Evolutionary conservation across 2,888 invertebrate genomes (phyloP), one percentile per base, ranked within the genome.

Genomic region (Clivina fossor): DNA sequence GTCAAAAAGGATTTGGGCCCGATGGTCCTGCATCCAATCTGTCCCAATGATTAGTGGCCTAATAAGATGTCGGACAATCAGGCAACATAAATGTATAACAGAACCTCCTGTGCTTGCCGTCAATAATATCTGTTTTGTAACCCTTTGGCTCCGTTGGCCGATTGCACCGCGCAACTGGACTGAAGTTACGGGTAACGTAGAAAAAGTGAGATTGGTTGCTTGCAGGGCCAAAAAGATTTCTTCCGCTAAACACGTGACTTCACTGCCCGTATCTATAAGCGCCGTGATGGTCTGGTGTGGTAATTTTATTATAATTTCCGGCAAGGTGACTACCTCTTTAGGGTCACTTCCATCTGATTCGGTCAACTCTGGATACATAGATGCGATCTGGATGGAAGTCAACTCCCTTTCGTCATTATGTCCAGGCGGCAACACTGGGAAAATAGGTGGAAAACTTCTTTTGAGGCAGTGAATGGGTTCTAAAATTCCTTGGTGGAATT

Each of bases 11-110:
- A 61, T 19, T 11, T 22, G 35, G 7, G 51, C 59, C 8, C 43
- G n/a, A 2, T 56, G 51, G 1, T 22, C 16, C 9, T 28, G 19
- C 30, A 57, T 18, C 57, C 37, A 62, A 22, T 58, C 58, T 44
- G 51, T 58, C 43, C 61, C 59, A 9, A 63, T 33, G 30, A 61
- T 61, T 4, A 62, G 22, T 0, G 61, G 61, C 4, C 61, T 28
- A 28, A 62, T 47, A 16, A 62, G 50, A 22, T 58, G 53, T 47
- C 54, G 57, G 1, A 63, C 57, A 4, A 61, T 57, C 4, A 63
- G 28, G 26, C 61, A 62, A 5, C 26, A 11, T 7, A 54, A 43
- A 20, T 40, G 48, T n/a, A 13, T 22, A 18, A 9, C 3, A 3
- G 4, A n/a, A 8, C 22, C 18, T 8, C 32, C 46, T 4, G 58